Percentiles rank a stretch among this genome's conserved stretches.
phyloP scores from a whole-genome alignment of 2,888 invertebrate genomes.

The Amblyjoppa fuscipennis region DNA sequence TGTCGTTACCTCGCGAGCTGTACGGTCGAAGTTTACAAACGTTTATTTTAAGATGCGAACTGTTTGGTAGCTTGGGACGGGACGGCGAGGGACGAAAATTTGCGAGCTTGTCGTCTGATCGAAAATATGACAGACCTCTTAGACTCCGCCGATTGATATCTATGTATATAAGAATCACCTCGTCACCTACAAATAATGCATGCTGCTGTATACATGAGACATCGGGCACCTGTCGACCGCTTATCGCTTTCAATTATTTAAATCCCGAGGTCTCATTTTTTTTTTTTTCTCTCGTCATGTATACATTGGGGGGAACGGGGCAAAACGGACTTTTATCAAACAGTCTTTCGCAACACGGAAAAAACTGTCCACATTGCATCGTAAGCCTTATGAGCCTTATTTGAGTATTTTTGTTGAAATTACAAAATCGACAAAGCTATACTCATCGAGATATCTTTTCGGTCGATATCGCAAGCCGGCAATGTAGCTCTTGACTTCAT shows the following conservation, averaged over 20 bases:
- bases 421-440: not conserved
- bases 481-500: too few species aligned
- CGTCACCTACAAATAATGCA: constrained; percentile 37
- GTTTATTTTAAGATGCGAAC: not conserved
- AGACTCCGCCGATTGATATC: not conserved
- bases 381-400: too few species aligned
- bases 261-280: constrained; percentile 67
- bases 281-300: constrained; percentile 7
- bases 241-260: constrained; percentile 67
- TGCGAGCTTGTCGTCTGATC: not conserved
- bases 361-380: not conserved
- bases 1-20: too few species aligned
- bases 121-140: constrained; percentile 12
- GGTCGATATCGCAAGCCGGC: too few species aligned
- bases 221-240: constrained; percentile 66
- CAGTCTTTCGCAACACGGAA: too few species aligned
- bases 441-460: too few species aligned
- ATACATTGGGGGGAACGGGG: not conserved
- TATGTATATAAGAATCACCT: constrained; percentile 25
- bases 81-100: not conserved
- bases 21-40: too few species aligned
- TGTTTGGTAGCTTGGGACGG: not conserved
- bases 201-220: constrained; percentile 61
- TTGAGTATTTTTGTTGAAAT: not conserved
- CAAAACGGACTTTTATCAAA: too few species aligned